A percentile compares a stretch with the other conserved stretches of the same genome.
Evolutionary conservation across 2,888 invertebrate genomes (phyloP).

Genomic region (Nephrotoma appendiculata): DNA sequence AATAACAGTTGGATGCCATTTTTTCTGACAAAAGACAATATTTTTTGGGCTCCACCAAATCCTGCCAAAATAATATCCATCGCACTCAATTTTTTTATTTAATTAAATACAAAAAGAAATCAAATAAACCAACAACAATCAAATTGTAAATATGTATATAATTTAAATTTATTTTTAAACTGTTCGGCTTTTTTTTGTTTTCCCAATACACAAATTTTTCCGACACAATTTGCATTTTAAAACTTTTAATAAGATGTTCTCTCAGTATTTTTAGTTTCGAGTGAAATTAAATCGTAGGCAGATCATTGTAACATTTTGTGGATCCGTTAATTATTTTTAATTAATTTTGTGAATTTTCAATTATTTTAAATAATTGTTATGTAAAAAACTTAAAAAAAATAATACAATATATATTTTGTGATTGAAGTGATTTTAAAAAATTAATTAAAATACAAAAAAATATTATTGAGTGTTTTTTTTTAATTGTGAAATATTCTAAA

Average conservation of each 20-base stretch:
- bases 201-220: background rate
- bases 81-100: background rate
- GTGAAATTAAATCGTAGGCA: background rate
- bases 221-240: background rate
- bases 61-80: background rate
- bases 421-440: background rate
- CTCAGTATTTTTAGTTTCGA: background rate
- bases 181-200: background rate
- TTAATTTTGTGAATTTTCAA: background rate
- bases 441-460: background rate
- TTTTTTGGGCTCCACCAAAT: background rate
- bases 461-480: background rate
- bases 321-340: background rate
- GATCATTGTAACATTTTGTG: background rate
- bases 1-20: too few relatives aligned
- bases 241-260: background rate
- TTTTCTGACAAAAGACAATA: too few relatives aligned
- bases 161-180: background rate
- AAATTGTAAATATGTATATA: background rate
- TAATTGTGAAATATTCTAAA: background rate
- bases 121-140: background rate
- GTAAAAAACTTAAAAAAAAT: background rate
- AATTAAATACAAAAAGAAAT: background rate
- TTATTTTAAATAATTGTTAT: background rate
- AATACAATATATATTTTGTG: background rate